Base-by-base conservation (phyloP, 2,113 vertebrate genomes). In the Pithys albifrons region DNA sequence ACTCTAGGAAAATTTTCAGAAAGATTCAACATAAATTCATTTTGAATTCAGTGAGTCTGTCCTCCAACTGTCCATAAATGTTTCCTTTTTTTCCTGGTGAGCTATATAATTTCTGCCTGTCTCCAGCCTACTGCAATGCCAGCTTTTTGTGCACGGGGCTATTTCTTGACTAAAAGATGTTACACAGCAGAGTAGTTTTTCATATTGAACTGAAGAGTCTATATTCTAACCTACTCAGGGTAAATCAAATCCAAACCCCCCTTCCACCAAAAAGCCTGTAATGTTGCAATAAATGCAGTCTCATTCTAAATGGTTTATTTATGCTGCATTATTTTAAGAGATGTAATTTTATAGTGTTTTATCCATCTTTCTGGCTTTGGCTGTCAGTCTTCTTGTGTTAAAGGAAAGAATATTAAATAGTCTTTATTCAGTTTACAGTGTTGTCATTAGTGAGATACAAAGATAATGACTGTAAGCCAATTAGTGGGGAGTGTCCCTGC, bases 211-310 rank as follows among this genome's bases (percentile, higher is more conserved):
- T 76, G 79, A 97, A 97, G 91, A 97, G 67, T 95, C 94, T 97
- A 96, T 98, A 97, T 97, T 97, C 96, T 97, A 97, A 97, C 95
- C 92, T 97, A 98, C 98, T 98, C 98, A 98, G 98, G 98, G 98
- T 98, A 97, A 98, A 97, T 94, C 95, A 96, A 96, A 97, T 90
- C 95, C 93, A 96, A 97, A 46, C 93, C 92, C 96, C 97, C 97
- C 90, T 97, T 97, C 97, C 96, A 97, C 97, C 97, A 98, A 97
- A 98, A 98, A 98, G 98, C 98, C 97, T 98, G 98, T 98, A 98
- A 97, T 97, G 97, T 98, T 98, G 97, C 96, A 97, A 97, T 98
- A 97, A 98, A 97, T 98, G 95, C 94, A 97, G 90, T 97, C 96
- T 97, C 96, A 97, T 98, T 98, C 97, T 97, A 96, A 98, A 96